Conservation (phyloP, 2,797 vertebrate species). For the Rhodeus uyekii region DNA sequence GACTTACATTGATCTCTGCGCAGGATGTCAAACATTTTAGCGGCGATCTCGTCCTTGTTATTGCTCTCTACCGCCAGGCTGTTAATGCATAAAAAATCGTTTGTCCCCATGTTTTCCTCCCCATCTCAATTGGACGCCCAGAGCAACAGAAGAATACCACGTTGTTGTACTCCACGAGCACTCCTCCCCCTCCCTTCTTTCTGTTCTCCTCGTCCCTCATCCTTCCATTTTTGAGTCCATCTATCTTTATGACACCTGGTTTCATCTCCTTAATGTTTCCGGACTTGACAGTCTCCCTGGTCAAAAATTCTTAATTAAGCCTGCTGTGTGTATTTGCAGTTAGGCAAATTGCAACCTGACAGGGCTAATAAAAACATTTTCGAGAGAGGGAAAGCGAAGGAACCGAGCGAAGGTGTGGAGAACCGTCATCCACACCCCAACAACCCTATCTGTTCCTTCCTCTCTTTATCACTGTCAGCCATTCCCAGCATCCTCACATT, state of each 20-base stretch:
- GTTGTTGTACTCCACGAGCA: conserved; percentile 67
- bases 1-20: conserved; percentile 77
- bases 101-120: conserved; percentile 85
- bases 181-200: conserved; percentile 65
- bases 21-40: conserved; percentile 89
- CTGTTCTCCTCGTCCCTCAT: conserved; percentile 69
- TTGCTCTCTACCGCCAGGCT: conserved; percentile 78
- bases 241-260: conserved; percentile 97
- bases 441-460: conserved; percentile 65
- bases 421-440: conserved; percentile 41
- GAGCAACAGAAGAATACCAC: conserved; percentile 83
- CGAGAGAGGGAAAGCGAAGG: conserved; percentile 66
- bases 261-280: conserved; percentile 95
- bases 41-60: conserved; percentile 77
- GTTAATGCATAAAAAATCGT: conserved; percentile 93
- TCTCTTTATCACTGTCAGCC: conserved; percentile 70
- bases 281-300: conserved; percentile 91
- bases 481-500: conserved; percentile 69
- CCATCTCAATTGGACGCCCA: conserved; percentile 76
- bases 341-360: conserved; percentile 98
- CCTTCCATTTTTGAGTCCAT: conserved; percentile 83
- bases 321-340: conserved; percentile 98
- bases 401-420: conserved; percentile 34
- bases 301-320: conserved; percentile 99
- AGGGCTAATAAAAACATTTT: conserved; percentile 82